Conservation (phyloP, 2,797 vertebrate species). For the Neosilurus mollespiculum region DNA sequence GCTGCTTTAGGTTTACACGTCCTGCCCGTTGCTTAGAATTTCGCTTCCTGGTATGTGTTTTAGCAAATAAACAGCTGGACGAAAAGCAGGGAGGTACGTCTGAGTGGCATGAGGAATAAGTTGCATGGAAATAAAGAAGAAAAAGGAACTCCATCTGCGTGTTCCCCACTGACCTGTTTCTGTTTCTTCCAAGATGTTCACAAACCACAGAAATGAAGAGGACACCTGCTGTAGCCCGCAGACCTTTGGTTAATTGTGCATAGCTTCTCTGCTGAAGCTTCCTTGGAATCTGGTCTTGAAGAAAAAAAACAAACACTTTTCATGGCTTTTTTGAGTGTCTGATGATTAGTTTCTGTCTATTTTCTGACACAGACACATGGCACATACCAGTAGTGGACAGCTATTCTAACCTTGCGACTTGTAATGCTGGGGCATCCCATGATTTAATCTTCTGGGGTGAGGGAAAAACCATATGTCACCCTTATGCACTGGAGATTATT, state of each 20-base stretch:
- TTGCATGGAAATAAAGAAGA: slow-evolving; percentile 47
- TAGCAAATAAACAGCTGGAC: slow-evolving; percentile 71
- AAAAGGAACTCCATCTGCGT: slow-evolving; percentile 36
- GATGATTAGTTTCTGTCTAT: slow-evolving; percentile 29
- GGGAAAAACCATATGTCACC: slow-evolving; percentile 7
- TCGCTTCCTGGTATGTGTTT: slow-evolving; percentile 69
- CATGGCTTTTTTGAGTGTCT: slow-evolving; percentile 7
- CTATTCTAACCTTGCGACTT: slow-evolving; percentile 33
- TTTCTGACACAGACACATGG: slow-evolving; percentile 52
- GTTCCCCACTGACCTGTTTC: slow-evolving; percentile 44
- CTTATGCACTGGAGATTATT: slow-evolving; percentile 14
- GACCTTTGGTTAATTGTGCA: slow-evolving; percentile 26
- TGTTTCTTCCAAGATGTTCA: slow-evolving; percentile 55
- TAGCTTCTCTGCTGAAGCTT: slow-evolving; percentile 12
- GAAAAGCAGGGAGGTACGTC: slow-evolving; percentile 56
- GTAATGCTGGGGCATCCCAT: slow-evolving; percentile 32
- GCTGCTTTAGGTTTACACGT: slow-evolving; percentile 64
- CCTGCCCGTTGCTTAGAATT: slow-evolving; percentile 69
- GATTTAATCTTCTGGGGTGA: not conserved
- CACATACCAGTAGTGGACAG: slow-evolving; percentile 50
- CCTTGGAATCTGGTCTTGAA: slow-evolving; percentile 2
- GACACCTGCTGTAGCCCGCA: slow-evolving; percentile 39
- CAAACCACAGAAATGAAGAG: slow-evolving; percentile 30
- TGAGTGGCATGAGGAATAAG: slow-evolving; percentile 56
- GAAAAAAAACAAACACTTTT: slow-evolving; percentile 15